Evolutionary conservation across 2,113 vertebrate genomes (phyloP).

Genomic region (Pteronura brasiliensis): DNA sequence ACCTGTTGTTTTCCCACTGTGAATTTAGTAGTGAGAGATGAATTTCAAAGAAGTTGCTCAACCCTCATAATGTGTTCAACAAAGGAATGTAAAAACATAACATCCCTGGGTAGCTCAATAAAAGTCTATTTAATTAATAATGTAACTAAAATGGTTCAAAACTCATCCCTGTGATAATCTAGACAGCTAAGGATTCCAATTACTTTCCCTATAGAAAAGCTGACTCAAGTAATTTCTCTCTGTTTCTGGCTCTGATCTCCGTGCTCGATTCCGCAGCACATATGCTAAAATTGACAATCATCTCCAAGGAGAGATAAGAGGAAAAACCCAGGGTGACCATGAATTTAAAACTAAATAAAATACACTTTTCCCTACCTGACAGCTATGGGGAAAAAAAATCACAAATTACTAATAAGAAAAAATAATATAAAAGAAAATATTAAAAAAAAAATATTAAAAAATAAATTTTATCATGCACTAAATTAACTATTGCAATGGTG

Average conservation of each 20-base stretch:
- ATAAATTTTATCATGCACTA: not conserved
- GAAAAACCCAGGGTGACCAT: not conserved
- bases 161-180: not conserved
- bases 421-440: not conserved
- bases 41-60: not conserved
- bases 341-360: constrained; percentile 11
- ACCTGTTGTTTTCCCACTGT: not conserved
- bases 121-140: not conserved
- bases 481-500: not conserved
- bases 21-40: not conserved
- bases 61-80: not conserved
- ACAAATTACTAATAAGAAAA: not conserved
- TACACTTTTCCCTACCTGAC: not conserved
- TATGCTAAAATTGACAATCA: not conserved
- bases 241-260: not conserved
- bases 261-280: not conserved
- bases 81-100: not conserved
- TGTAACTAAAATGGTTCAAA: not conserved
- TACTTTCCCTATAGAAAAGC: not conserved
- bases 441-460: not conserved
- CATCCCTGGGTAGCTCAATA: not conserved
- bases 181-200: not conserved
- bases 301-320: not conserved
- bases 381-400: not conserved
- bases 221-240: not conserved